These are phyloP conservation scores for Garrulus glandarius DNA, from an alignment of 2,797 vertebrate genomes.

Conservation along the genomic window DNA sequence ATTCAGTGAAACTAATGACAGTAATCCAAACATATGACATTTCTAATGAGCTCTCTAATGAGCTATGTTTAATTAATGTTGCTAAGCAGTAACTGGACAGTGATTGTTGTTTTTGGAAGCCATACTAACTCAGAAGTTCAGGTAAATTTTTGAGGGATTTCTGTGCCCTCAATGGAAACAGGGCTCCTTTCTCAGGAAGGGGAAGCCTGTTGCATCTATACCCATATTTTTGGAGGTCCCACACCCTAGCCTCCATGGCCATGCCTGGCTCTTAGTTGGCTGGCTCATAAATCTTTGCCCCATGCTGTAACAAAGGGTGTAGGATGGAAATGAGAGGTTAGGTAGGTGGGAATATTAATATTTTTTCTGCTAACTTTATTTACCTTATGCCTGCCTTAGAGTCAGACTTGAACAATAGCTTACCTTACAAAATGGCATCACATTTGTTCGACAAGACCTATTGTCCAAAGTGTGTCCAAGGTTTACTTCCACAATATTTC, in stretches of 20 bases:
- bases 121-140: neutral
- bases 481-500: neutral
- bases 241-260: neutral
- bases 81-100: neutral
- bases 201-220: neutral
- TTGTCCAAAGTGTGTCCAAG: neutral
- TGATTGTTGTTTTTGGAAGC: neutral
- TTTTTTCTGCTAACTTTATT: neutral
- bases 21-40: neutral
- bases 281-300: neutral
- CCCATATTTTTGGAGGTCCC: neutral
- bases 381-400: neutral
- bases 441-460: neutral
- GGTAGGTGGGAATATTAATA: neutral
- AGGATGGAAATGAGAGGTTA: neutral
- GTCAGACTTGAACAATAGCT: neutral
- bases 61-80: neutral
- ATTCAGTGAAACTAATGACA: neutral
- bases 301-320: neutral
- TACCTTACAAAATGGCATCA: neutral
- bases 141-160: neutral
- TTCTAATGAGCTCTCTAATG: neutral
- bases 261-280: neutral
- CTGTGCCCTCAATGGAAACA: neutral
- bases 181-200: neutral